These are phyloP conservation scores for Galerucella pusilla DNA, from an alignment of 2,888 invertebrate genomes.

Conservation along the genomic window DNA sequence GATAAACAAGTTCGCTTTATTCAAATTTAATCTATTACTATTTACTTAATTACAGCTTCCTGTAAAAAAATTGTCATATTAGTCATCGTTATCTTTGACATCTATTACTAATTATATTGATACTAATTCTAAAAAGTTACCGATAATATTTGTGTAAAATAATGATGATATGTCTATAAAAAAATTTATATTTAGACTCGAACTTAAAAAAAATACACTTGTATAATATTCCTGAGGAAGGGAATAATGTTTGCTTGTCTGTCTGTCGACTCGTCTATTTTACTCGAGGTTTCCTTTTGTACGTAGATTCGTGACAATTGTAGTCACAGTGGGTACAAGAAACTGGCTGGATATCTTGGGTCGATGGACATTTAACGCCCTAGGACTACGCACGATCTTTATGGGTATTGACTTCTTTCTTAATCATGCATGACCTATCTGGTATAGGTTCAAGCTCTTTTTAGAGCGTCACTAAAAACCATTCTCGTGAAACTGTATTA, in stretches of 20 bases:
- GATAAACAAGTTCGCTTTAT: too few relatives aligned
- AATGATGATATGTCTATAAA: too few relatives aligned
- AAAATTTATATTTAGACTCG: too few relatives aligned
- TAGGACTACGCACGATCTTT: conserved; percentile 25
- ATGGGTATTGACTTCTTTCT: conserved; percentile 22
- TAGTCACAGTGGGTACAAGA: conserved; percentile 21
- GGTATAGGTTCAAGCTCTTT: conserved; percentile 12
- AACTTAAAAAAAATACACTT: too few relatives aligned
- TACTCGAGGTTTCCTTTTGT: conserved; percentile 7
- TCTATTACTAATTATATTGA: too few relatives aligned
- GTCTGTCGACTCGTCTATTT: conserved; percentile 9
- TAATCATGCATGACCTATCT: conserved; percentile 20
- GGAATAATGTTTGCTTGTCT: neutral
- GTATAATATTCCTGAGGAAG: neutral
- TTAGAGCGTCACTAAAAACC: neutral
- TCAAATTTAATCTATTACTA: too few relatives aligned
- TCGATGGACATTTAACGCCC: conserved; percentile 29
- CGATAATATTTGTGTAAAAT: too few relatives aligned
- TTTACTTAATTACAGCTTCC: too few relatives aligned
- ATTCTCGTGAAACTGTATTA: neutral
- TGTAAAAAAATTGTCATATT: too few relatives aligned
- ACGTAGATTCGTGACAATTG: conserved; percentile 12
- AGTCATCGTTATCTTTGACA: too few relatives aligned
- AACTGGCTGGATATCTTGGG: conserved; percentile 25
- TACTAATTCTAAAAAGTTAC: too few relatives aligned